phyloP scores from a whole-genome alignment of 2,888 invertebrate genomes.

The Holacanthella duospinosa region DNA sequence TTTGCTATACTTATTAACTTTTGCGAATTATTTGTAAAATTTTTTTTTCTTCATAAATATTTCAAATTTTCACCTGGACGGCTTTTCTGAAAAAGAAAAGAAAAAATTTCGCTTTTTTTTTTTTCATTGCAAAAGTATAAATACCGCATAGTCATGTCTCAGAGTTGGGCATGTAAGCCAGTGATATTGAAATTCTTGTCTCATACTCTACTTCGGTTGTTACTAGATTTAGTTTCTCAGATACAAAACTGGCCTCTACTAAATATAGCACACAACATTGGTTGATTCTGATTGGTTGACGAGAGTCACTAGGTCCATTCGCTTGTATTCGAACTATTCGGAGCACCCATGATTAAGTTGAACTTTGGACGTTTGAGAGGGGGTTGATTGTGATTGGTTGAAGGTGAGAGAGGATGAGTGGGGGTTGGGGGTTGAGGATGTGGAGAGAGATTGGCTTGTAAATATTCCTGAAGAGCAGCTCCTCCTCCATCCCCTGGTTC shows the following conservation, averaged over 20 bases:
- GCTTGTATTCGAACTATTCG: background rate
- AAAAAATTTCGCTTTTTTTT: too few species aligned
- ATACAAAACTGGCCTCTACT: slow-evolving; percentile 1
- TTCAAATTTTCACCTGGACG: too few species aligned
- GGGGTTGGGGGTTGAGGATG: background rate
- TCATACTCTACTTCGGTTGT: too few species aligned
- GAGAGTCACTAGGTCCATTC: background rate
- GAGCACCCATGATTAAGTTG: slow-evolving; percentile 2
- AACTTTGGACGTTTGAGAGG: slow-evolving; percentile 3
- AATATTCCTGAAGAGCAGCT: background rate
- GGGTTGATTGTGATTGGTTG: background rate
- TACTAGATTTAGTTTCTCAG: too few species aligned
- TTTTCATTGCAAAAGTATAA: too few species aligned
- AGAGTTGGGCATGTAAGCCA: too few species aligned
- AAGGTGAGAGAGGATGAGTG: background rate
- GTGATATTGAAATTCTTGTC: too few species aligned
- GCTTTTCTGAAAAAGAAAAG: too few species aligned
- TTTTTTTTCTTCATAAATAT: too few species aligned
- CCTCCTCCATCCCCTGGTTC: background rate
- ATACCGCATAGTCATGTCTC: too few species aligned
- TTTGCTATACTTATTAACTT: too few species aligned
- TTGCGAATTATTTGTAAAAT: too few species aligned
- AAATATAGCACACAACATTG: background rate
- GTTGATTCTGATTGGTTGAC: background rate
- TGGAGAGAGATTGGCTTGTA: background rate